Evolutionary conservation across 2,888 invertebrate species (phyloP).

Genomic region (Enchytraeus crypticus): DNA sequence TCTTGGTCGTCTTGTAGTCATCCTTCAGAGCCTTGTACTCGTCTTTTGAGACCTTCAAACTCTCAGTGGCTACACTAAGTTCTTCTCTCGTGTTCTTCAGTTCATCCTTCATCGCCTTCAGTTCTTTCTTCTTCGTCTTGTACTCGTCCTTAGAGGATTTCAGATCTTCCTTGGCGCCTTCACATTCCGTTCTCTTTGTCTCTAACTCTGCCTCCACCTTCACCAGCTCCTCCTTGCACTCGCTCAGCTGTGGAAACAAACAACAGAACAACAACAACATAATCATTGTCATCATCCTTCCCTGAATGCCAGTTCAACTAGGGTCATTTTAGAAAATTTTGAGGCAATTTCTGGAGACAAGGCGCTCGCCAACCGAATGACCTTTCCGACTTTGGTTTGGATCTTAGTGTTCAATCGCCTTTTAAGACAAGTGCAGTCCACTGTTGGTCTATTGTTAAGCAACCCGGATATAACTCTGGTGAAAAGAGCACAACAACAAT

Average conservation of each 20-base stretch:
- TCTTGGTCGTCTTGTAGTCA: constrained; percentile 9
- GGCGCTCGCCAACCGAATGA: too few relatives aligned
- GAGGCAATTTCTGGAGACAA: too few relatives aligned
- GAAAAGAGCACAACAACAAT: too few relatives aligned
- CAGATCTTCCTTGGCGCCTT: constrained; percentile 5
- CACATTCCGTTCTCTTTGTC: neutral
- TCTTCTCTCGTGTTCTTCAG: constrained; percentile 10
- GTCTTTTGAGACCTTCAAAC: neutral
- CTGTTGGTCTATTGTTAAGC: too few relatives aligned
- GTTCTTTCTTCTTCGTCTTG: constrained; percentile 10
- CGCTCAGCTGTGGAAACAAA: neutral
- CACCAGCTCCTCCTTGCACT: constrained; percentile 2
- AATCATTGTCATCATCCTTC: too few relatives aligned
- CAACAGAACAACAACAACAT: neutral
- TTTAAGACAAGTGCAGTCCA: too few relatives aligned
- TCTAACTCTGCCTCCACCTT: neutral
- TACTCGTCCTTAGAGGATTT: constrained; percentile 5
- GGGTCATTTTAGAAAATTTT: too few relatives aligned
- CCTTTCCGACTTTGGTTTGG: too few relatives aligned
- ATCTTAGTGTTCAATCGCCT: too few relatives aligned
- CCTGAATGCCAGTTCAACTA: too few relatives aligned
- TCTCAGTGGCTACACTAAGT: neutral
- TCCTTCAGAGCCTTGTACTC: constrained; percentile 6
- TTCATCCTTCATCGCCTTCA: constrained; percentile 12
- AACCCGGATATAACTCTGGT: too few relatives aligned